Conservation (phyloP, 2,797 vertebrate genomes). For the Rhabdophis nuchalis region DNA sequence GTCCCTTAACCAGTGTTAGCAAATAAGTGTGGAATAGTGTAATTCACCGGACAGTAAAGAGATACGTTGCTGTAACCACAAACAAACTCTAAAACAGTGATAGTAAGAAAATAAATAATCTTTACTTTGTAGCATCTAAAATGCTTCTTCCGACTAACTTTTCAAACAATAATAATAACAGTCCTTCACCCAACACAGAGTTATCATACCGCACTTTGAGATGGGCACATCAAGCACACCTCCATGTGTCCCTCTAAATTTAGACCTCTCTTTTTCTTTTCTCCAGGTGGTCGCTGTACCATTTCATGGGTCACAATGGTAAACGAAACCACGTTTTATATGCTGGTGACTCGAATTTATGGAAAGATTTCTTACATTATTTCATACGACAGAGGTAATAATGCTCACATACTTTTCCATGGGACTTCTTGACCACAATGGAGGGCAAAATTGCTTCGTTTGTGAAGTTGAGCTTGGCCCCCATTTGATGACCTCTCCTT, state of each 20-base stretch:
- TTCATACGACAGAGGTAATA: neutral
- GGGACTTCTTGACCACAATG: neutral
- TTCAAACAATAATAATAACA: too few species aligned
- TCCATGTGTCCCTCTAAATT: too few species aligned
- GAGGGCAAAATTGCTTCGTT: neutral
- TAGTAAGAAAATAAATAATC: too few species aligned
- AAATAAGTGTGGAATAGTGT: too few species aligned
- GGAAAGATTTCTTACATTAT: rapidly evolving
- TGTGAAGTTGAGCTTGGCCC: neutral
- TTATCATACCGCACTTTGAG: neutral
- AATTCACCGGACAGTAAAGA: too few species aligned
- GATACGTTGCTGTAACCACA: too few species aligned
- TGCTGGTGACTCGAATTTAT: rapidly evolving
- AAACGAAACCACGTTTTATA: rapidly evolving
- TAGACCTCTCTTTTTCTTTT: neutral
- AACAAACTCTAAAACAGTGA: too few species aligned
- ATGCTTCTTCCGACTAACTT: too few species aligned
- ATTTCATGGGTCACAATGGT: conserved; percentile 21
- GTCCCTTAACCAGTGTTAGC: too few species aligned
- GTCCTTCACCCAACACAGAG: too few species aligned
- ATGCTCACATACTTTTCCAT: neutral
- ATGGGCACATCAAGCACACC: neutral
- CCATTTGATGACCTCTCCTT: neutral
- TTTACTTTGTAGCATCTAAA: too few species aligned
- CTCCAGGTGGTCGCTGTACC: rapidly evolving